Evolutionary conservation across 2,113 vertebrate species (phyloP), one percentile per base, ranked within the genome.

Genomic region (Maccullochella peelii): DNA sequence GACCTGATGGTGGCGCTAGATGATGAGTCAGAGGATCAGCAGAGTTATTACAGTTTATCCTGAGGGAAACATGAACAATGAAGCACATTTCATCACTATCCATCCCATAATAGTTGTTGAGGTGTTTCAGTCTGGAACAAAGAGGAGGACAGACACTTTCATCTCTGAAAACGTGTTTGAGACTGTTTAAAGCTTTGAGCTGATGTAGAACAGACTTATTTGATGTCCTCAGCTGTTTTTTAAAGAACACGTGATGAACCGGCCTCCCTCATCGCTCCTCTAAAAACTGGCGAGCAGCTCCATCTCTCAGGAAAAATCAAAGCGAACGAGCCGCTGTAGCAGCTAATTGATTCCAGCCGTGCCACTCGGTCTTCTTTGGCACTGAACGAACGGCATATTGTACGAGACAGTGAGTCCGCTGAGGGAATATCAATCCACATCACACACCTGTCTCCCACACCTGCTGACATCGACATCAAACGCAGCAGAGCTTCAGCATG

Each of bases 301-400:
- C 2, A 4, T 40, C 57, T 76, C 57, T 73, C 25, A 20, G 27
- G 44, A 36, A 42, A 58, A 30, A 77, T 57, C 9, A 0, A 77
- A 82, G 73, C 14, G 21, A 82, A 78, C 59, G 61, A 73, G 44
- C 55, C 16, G 2, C 54, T 30, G 71, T 40, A 21, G 66, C 63
- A 59, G 71, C 66, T 65, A 70, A 83, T 50, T 86, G 69, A 86
- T 82, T 79, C 49, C 75, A 66, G 50, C 50, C 33, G 49, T 38
- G 52, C 8, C 52, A 7, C 57, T 72, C 58, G 3, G 36, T 50
- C 68, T 33, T 47, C 25, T 18, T 3, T 42, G 74, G 30, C 61
- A 55, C 20, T 49, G 65, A 72, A 6, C 18, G 59, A 82, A 23
- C 76, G 80, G 72, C 84, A 47, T 42, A 55, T 52, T 3, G n/a